Evolutionary conservation across 2,113 vertebrate genomes (phyloP).

Genomic region (Cheirogaleus medius): DNA sequence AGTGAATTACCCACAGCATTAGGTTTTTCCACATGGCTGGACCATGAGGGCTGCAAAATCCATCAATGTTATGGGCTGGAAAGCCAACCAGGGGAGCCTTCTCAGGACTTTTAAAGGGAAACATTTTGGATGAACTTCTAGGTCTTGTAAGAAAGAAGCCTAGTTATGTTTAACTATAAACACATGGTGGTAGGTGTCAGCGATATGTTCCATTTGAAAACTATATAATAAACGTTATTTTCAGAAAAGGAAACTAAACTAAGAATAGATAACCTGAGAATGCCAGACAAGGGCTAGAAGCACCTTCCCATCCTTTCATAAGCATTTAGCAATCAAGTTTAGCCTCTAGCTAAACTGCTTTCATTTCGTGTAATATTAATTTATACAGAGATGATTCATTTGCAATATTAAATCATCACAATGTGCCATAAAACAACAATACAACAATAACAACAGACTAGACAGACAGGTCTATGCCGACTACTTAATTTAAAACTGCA

Average conservation of each 20-base stretch:
- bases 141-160: constrained; percentile 12
- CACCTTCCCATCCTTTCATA: not conserved
- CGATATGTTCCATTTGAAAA: constrained; percentile 10
- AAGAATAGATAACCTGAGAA: constrained; percentile 25
- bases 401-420: not conserved
- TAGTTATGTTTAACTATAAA: constrained; percentile 61
- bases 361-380: not conserved
- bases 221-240: constrained; percentile 34
- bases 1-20: constrained; percentile 11
- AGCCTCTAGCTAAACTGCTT: not conserved
- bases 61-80: not conserved
- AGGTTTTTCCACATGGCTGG: constrained; percentile 34
- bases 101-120: constrained; percentile 49
- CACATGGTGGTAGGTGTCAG: constrained; percentile 49
- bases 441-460: not conserved
- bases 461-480: not conserved
- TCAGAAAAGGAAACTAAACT: constrained; percentile 51
- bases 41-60: constrained; percentile 22
- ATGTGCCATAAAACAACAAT: not conserved
- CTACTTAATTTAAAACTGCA: not conserved
- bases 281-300: not conserved
- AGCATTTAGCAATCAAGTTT: not conserved
- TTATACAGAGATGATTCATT: not conserved
- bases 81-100: not conserved
- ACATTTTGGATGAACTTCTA: constrained; percentile 38